Evolutionary conservation across 2,888 invertebrate genomes (phyloP), one percentile per base, ranked within the genome.

Genomic region (Troides oblongomaculatus): DNA sequence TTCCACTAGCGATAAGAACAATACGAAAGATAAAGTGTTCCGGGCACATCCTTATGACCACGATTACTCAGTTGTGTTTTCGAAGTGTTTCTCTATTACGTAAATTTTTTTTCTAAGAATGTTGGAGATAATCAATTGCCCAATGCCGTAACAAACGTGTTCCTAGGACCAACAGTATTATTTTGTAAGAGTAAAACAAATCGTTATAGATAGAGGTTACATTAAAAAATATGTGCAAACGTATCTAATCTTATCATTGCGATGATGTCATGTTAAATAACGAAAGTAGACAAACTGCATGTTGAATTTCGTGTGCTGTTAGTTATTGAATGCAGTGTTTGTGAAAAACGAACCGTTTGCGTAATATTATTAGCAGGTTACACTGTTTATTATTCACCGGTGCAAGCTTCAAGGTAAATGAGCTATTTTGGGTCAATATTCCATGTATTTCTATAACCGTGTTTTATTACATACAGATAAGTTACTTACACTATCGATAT

Each of bases 181-280:
- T 69, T 65, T 62, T 63, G 67, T 67, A 70, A 63, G 59, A n/a
- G 56, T 39, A 60, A 25, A 63, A 43, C 14, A 25, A 58, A 58
- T 60, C 59, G 59, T 10, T 65, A 10, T 64, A 39, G 57, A 60
- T 53, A 30, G 7, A 57, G 30, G 63, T 63, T 63, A 67, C 62
- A 59, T 60, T 30, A 30, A 67, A 66, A 36, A 63, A 59, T 62
- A 23, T 62, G 62, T 65, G 62, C 57, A 43, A 60, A 66, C 71
- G 43, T 78, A 87, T 88, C 87, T 86, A 80, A 90, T 90, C 90
- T 89, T 86, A 88, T 89, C 87, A 74, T 21, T 73, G 71, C 71
- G 18, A 76, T 88, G 87, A 90, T 85, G 86, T 87, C 88, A 88
- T 79, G 77, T 72, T 72, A 69, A 79, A 79, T 79, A 82, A 85